Evolutionary conservation across 92 coral and sea anemone genomes (phyloP), one percentile per base, ranked within the genome.

Genomic region (Porites evermanni): DNA sequence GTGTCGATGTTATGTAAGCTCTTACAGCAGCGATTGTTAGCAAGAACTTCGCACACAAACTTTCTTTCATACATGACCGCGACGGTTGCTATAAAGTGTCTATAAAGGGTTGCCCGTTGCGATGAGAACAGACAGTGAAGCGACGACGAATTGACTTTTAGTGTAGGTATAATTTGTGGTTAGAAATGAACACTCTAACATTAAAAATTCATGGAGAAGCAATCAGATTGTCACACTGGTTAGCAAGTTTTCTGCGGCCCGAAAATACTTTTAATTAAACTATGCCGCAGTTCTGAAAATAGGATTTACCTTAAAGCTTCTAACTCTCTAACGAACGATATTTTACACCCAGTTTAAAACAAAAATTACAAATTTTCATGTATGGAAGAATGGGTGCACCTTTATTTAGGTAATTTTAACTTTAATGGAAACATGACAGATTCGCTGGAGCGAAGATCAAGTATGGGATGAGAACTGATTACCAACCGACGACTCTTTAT

Each of bases 41-140:
- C 67, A 72, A 64, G 32, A 63, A 64, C 60, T 74, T 81, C 23
- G 64, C 19, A 64, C 26, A 24, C 73, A 73, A 64, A n/a, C 21
- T 50, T 73, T 50, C 80, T 64, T 74, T 52, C 79, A 79, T 47
- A 52, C 63, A 19, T 63, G 72, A 73, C 79, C 80, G 63, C 80
- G 51, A 74, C 74, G 80, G 74, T 83, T 26, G 52, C 74, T 73
- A 63, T 29, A 13, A 71, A 83, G 17, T 70, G 52, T 24, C 53
- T 32, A 13, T 29, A 26, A 51, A 65, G 74, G 59, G 78, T 61
- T 72, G 74, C 86, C 60, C 19, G 86, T 82, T 20, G 79, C 53
- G 73, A 73, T 3, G 66, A 21, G 16, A 32, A 63, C 52, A 73
- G 61, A 73, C 24, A n/a, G 13, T 51, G 58, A 51, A 73, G 19